Percentiles rank a stretch among this genome's conserved stretches.
Conservation (phyloP, 37 sponge, comb jelly and placozoan species). For the Axinella damicornis region DNA sequence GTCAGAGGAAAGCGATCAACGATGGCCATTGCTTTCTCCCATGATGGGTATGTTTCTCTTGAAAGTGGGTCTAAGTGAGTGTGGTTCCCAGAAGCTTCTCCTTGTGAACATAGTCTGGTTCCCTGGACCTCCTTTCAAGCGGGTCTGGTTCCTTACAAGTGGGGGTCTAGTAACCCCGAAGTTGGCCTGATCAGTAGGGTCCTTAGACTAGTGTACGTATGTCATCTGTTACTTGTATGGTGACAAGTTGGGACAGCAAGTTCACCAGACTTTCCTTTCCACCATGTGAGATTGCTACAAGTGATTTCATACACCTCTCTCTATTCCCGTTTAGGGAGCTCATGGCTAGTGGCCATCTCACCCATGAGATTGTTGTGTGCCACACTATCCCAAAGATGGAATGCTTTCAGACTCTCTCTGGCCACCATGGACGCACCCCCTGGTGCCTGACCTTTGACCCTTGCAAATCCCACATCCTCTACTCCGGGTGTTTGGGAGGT, state of each 20-base stretch:
- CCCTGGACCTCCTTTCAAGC: too few relatives aligned
- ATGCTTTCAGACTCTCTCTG: background rate
- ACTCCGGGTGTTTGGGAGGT: conserved; percentile 49
- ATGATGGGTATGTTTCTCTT: conserved; percentile 44
- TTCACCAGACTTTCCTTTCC: too few relatives aligned
- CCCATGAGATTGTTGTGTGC: conserved; percentile 35
- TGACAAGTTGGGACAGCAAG: too few relatives aligned
- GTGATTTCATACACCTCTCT: background rate
- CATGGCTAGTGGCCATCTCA: conserved; percentile 43
- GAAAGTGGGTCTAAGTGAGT: too few relatives aligned
- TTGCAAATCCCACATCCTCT: conserved; percentile 6
- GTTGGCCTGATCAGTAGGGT: too few relatives aligned
- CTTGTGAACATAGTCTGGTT: too few relatives aligned
- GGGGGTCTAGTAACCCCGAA: too few relatives aligned
- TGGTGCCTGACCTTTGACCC: conserved; percentile 64
- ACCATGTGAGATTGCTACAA: too few relatives aligned
- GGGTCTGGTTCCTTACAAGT: too few relatives aligned
- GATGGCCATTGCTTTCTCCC: conserved; percentile 32
- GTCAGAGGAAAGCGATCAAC: conserved; percentile 32
- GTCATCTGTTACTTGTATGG: too few relatives aligned
- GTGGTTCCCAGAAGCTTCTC: too few relatives aligned
- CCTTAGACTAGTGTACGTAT: too few relatives aligned
- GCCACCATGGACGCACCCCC: conserved; percentile 34
- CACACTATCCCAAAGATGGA: background rate
- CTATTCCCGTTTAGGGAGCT: background rate